A percentile compares a stretch with the other conserved stretches of the same genome.
Evolutionary conservation across 2,888 invertebrate genomes (phyloP).

Genomic region (Neoascia interrupta): DNA sequence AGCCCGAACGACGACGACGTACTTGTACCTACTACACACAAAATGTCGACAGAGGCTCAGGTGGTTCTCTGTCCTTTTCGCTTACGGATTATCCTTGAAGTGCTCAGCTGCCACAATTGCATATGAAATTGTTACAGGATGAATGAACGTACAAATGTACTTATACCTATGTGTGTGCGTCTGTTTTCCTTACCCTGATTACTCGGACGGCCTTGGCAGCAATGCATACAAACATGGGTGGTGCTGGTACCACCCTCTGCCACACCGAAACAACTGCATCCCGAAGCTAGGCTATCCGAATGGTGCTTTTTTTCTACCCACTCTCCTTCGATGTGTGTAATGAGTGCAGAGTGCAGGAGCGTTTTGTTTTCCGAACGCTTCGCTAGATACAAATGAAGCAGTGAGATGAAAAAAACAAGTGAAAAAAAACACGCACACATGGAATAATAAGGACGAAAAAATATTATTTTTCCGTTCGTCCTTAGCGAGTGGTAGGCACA

Average conservation of each 20-base stretch:
- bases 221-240: constrained; percentile 48
- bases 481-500: constrained; percentile 26
- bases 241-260: not conserved
- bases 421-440: constrained; percentile 7
- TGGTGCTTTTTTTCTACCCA: too few relatives aligned
- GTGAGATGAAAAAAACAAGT: constrained; percentile 1
- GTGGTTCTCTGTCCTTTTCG: constrained; percentile 41
- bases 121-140: constrained; percentile 68
- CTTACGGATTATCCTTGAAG: constrained; percentile 58
- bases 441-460: constrained; percentile 20
- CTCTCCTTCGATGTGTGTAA: constrained; percentile 35
- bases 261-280: too few relatives aligned
- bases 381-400: constrained; percentile 56
- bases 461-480: constrained; percentile 47
- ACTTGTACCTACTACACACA: not conserved
- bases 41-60: constrained; percentile 2
- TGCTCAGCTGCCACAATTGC: constrained; percentile 65
- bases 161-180: constrained; percentile 22
- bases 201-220: constrained; percentile 61
- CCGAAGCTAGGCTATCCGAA: too few relatives aligned
- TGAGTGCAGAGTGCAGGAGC: constrained; percentile 56
- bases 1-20: not conserved
- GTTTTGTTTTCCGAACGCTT: constrained; percentile 52
- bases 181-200: constrained; percentile 54
- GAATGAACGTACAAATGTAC: constrained; percentile 47